A percentile compares a stretch with the other conserved stretches of the same genome.
phyloP scores from a whole-genome alignment of 2,888 invertebrate genomes.

The Psylliodes chrysocephalus region DNA sequence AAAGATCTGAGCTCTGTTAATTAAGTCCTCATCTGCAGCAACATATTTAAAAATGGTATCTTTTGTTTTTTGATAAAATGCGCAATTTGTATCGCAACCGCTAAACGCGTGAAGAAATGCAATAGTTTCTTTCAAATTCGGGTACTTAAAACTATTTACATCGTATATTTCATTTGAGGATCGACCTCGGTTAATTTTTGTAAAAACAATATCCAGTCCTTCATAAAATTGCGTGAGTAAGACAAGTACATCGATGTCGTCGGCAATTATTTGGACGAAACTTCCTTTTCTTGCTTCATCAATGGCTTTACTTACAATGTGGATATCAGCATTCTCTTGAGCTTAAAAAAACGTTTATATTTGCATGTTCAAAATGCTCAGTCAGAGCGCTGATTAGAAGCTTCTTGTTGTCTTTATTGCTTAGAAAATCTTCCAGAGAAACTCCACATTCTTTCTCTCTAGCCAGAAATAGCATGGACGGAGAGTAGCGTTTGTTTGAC shows the following conservation, averaged over 20 bases:
- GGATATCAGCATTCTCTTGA: constrained; percentile 5
- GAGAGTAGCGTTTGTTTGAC: too few species aligned
- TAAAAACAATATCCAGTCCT: too few species aligned
- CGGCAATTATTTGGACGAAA: constrained; percentile 10
- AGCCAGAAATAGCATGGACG: too few species aligned
- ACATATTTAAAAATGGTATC: constrained; percentile 1
- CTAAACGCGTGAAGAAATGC: constrained; percentile 6
- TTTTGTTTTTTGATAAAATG: too few species aligned
- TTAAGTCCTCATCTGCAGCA: too few species aligned
- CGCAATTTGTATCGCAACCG: constrained; percentile 6
- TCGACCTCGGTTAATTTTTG: constrained; percentile 6
- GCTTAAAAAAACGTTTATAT: constrained; percentile 7
- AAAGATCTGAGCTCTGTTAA: too few species aligned
- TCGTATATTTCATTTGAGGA: constrained; percentile 4
- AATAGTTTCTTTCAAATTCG: constrained; percentile 3
- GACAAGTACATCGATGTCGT: too few species aligned
- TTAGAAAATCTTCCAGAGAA: too few species aligned
- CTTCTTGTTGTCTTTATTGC: background rate
- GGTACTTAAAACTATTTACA: constrained; percentile 10
- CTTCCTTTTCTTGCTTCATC: constrained; percentile 4
- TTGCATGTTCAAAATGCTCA: constrained; percentile 1
- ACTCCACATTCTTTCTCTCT: too few species aligned
- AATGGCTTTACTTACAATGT: constrained; percentile 4
- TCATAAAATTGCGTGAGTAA: too few species aligned
- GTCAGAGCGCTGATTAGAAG: background rate